Evolutionary conservation across 2,888 invertebrate genomes (phyloP), one percentile per base, ranked within the genome.

Genomic region (Spilarctia lutea): DNA sequence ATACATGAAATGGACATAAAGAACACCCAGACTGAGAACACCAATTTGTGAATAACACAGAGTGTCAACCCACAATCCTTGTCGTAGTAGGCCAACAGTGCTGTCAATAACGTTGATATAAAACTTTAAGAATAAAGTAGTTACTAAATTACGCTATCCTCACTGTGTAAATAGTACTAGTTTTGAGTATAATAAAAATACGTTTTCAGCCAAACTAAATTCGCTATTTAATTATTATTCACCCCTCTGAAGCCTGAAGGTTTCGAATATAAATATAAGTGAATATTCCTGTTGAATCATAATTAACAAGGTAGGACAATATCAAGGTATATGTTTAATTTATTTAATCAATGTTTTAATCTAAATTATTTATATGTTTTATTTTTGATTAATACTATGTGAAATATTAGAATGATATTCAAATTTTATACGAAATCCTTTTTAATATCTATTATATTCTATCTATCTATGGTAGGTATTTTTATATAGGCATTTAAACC

Each of bases 221-320:
- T 78, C 68, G 75, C 78, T 80, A 72, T 74, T 79, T 81, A 76
- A 83, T 84, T 84, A 81, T 69, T 83, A 83, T 83, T 84, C 83
- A 84, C 83, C 83, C 85, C 77, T 74, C 75, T 69, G 72, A 74
- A 72, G 75, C 77, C 76, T 78, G 24, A 80, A 79, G 83, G 75
- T 77, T 82, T 76, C 74, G 75, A 65, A 79, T 71, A 79, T 84
- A 83, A 83, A 83, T 83, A 75, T 78, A 83, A 75, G 84, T 83
- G 81, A 81, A 84, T 79, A 74, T 78, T 79, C 68, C 70, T 81
- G 77, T 84, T 82, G 83, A 82, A 84, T 82, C 80, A 84, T 82
- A 82, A 75, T 79, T 84, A 80, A 79, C 71, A 74, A 83, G 75
- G 73, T 75, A 72, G 3, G n/a, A 68, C 76, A 76, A 73, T n/a